Conservation (phyloP, 1,140 invertebrate species). For the Ctenoplectra terminalis region DNA sequence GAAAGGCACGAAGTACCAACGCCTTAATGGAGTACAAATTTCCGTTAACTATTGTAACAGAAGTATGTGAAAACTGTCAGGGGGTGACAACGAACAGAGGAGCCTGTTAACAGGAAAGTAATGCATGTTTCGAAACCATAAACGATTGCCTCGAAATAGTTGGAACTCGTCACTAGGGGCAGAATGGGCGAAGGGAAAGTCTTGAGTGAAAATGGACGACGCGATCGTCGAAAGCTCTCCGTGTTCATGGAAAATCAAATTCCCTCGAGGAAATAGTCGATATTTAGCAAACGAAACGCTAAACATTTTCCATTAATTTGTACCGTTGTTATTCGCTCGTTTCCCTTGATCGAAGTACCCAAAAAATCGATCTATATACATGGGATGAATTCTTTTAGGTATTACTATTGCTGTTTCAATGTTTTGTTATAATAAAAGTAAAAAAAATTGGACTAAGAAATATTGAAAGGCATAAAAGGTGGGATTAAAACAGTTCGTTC, state of each 20-base stretch:
- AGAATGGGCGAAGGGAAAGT: slow-evolving; percentile 26
- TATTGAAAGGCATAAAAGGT: neutral
- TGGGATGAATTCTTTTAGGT: neutral
- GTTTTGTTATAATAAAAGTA: too few species aligned
- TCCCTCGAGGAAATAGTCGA: neutral
- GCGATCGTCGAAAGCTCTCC: neutral
- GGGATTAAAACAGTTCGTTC: neutral
- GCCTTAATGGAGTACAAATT: slow-evolving; percentile 73
- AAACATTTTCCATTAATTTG: slow-evolving; percentile 28
- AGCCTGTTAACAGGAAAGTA: slow-evolving; percentile 59
- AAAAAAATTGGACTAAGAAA: too few species aligned
- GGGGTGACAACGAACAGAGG: neutral
- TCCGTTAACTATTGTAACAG: slow-evolving; percentile 71
- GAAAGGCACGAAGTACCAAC: slow-evolving; percentile 60
- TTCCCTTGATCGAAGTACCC: neutral
- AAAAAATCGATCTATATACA: neutral
- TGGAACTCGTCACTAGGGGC: slow-evolving; percentile 13
- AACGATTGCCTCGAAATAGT: slow-evolving; percentile 42
- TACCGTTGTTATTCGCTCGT: neutral
- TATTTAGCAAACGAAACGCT: slow-evolving; percentile 1
- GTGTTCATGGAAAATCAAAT: slow-evolving; percentile 5
- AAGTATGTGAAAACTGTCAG: slow-evolving; percentile 74
- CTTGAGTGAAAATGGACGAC: slow-evolving; percentile 26
- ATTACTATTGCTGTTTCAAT: neutral
- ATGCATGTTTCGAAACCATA: slow-evolving; percentile 41